A percentile compares a stretch with the other conserved stretches of the same genome.
These are phyloP conservation scores for Triops cancriformis DNA, from an alignment of 1,140 invertebrate species.

Conservation along the genomic window DNA sequence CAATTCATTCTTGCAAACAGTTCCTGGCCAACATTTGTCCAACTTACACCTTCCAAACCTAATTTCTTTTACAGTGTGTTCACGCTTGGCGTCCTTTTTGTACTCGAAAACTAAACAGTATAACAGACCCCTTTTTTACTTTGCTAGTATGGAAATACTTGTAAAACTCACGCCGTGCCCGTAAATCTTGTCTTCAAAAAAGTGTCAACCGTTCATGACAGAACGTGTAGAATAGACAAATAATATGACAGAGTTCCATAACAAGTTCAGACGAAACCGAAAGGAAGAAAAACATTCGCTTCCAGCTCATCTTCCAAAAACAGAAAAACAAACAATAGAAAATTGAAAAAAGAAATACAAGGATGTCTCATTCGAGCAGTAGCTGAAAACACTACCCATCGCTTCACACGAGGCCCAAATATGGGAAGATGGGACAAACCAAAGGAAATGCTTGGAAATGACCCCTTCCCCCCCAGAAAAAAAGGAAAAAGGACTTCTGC, in stretches of 20 bases:
- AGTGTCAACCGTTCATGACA: background rate
- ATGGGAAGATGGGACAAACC: too few relatives aligned
- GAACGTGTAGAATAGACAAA: background rate
- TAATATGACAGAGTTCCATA: background rate
- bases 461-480: too few relatives aligned
- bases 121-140: background rate
- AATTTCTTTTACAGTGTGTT: background rate
- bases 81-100: conserved; percentile 7
- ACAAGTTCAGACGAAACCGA: background rate
- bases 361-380: too few relatives aligned
- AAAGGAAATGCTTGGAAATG: too few relatives aligned
- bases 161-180: too few relatives aligned
- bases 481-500: too few relatives aligned
- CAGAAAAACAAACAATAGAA: background rate
- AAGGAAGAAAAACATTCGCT: background rate
- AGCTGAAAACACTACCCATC: too few relatives aligned
- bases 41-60: background rate
- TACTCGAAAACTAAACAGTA: background rate
- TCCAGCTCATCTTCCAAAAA: background rate
- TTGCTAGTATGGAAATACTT: too few relatives aligned
- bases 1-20: background rate
- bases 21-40: background rate
- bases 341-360: background rate
- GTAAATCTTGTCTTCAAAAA: background rate
- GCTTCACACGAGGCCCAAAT: too few relatives aligned